Evolutionary conservation across 2,113 vertebrate genomes (phyloP), one percentile per base, ranked within the genome.

Genomic region (Actinemys pallida): DNA sequence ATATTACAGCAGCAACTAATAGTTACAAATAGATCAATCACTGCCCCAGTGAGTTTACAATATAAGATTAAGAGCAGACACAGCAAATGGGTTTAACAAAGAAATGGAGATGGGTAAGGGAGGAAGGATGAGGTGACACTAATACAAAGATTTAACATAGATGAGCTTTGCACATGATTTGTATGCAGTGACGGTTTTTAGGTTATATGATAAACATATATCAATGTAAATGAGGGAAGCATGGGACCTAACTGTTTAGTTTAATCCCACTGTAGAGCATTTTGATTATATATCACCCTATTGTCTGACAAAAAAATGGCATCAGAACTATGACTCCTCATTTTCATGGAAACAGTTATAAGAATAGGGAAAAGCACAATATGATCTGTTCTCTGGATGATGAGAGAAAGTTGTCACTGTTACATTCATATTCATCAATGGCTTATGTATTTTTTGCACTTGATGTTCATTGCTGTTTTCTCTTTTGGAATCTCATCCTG

Each of bases 311-410:
- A 11, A 81, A 95, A 83, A 54, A 81, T 35, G 50, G 39, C 24
- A 45, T 45, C 31, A 75, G 31, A 35, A 57, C 83, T 78, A 72
- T 93, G 80, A 79, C 11, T 83, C 5, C 25, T 49, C 0, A 57
- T 94, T 92, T 45, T 93, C 52, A 11, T 95, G 72, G 42, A 90
- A 86, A 14, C 69, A 79, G 20, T 88, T 94, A 65, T 83, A 90
- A 82, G 13, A 90, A 86, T 56, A 57, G 92, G 95, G 91, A 4
- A 1, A 29, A 49, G 50, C 75, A 72, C 19, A n/a, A 31, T 87
- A 87, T 13, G 4, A 6, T 86, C 57, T 6, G 49, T 93, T 93
- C 94, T 94, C 54, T 88, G 11, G 7, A 2, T 83, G 56, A 86
- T 22, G 16, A 29, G 57, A 87, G 76, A 92, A 92, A 72, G 4